Conservation (phyloP, 1,140 invertebrate genomes). For the Catajapyx aquilonaris region DNA sequence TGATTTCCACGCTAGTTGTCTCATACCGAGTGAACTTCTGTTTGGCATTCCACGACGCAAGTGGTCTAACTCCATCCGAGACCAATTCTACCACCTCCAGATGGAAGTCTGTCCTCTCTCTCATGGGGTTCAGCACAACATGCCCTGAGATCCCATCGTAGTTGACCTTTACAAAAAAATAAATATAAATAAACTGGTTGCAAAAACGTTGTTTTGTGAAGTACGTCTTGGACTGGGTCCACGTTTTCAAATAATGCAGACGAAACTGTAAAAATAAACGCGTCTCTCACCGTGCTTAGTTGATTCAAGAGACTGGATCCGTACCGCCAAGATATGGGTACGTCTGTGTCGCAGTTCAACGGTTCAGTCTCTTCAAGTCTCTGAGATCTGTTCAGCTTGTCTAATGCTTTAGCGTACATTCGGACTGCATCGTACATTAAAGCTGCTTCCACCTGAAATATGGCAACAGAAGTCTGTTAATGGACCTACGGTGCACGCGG, state of each 20-base stretch:
- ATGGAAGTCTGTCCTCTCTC: slow-evolving; percentile 56
- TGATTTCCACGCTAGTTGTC: too few relatives aligned
- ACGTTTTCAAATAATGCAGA: too few relatives aligned
- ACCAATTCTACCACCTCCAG: slow-evolving; percentile 56
- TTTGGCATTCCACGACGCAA: slow-evolving; percentile 52
- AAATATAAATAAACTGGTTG: too few relatives aligned
- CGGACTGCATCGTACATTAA: slow-evolving; percentile 55
- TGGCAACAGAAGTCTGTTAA: slow-evolving; percentile 8
- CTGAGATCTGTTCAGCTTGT: slow-evolving; percentile 27
- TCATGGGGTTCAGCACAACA: slow-evolving; percentile 64
- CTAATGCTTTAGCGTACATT: slow-evolving; percentile 46
- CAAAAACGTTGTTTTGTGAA: too few relatives aligned
- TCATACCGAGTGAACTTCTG: too few relatives aligned
- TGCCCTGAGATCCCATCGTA: slow-evolving; percentile 56
- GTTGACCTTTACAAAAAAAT: slow-evolving; percentile 25
- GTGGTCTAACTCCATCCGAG: slow-evolving; percentile 35
- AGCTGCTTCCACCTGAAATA: slow-evolving; percentile 39
- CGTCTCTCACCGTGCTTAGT: too few relatives aligned
- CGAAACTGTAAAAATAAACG: too few relatives aligned
- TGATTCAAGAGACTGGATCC: slow-evolving; percentile 69
- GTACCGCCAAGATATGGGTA: slow-evolving; percentile 58
- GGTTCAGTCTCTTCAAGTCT: slow-evolving; percentile 22
- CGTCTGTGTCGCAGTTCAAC: slow-evolving; percentile 40
- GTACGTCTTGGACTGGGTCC: too few relatives aligned
- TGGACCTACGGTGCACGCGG: not conserved